Conservation (phyloP, 1,140 invertebrate genomes). For the Artemia franciscana region DNA sequence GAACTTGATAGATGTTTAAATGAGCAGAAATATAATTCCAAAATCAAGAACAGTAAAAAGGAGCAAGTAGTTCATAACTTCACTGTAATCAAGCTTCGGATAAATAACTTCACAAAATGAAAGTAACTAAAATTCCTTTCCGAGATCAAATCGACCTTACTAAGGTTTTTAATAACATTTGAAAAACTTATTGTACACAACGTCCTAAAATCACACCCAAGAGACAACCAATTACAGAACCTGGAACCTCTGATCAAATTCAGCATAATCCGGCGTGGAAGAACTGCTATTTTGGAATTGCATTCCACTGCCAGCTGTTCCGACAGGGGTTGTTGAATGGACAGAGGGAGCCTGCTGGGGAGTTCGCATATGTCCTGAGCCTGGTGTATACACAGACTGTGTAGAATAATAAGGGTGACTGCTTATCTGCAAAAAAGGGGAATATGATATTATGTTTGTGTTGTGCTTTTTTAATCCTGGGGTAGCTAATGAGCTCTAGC, state of each 20-base stretch:
- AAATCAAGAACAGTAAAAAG: no score
- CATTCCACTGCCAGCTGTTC: not conserved
- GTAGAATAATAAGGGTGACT: not conserved
- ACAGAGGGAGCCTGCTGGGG: not conserved
- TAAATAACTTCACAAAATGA: no score
- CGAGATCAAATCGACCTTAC: no score
- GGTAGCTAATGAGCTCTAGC: not conserved
- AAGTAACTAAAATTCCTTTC: no score
- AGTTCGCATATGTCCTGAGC: not conserved
- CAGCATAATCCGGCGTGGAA: not conserved
- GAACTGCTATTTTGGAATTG: not conserved
- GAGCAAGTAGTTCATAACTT: no score
- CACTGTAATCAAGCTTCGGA: no score
- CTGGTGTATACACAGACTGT: not conserved
- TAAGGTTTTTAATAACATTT: no score
- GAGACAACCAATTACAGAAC: not conserved
- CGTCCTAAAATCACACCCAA: no score
- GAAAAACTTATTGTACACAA: no score
- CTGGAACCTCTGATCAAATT: not conserved
- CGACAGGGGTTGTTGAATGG: not conserved
- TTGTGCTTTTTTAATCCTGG: not conserved
- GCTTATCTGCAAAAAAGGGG: not conserved
- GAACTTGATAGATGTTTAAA: no score
- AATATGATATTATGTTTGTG: not conserved
- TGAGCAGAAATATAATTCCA: no score